Evolutionary conservation across 2,888 invertebrate genomes (phyloP).

Genomic region (Trilocha varians): DNA sequence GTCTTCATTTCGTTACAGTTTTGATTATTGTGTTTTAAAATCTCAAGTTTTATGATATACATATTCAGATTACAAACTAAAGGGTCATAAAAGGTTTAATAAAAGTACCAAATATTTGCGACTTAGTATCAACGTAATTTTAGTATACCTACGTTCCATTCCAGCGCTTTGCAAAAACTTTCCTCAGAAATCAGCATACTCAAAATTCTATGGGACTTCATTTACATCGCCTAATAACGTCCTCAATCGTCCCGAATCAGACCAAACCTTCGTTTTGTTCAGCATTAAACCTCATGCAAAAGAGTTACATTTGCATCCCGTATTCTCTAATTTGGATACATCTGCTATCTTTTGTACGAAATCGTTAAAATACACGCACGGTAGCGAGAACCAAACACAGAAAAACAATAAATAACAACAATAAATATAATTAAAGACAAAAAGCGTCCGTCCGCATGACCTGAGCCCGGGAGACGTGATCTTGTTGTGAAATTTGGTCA

Average conservation of each 20-base stretch:
- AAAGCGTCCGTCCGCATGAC: slow-evolving; percentile 64
- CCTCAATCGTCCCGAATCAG: slow-evolving; percentile 38
- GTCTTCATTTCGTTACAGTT: too few species aligned
- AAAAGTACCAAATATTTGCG: too few species aligned
- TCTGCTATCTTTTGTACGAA: slow-evolving; percentile 46
- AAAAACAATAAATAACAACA: slow-evolving; percentile 67
- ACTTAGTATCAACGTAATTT: too few species aligned
- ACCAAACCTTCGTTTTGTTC: slow-evolving; percentile 35
- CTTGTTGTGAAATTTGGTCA: slow-evolving; percentile 20
- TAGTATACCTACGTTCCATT: too few species aligned
- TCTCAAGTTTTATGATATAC: too few species aligned
- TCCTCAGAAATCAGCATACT: not conserved
- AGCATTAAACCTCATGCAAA: slow-evolving; percentile 46
- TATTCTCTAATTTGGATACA: slow-evolving; percentile 64
- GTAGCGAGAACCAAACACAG: slow-evolving; percentile 57
- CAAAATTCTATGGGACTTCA: not conserved
- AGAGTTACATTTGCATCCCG: slow-evolving; percentile 46
- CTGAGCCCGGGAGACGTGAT: slow-evolving; percentile 57
- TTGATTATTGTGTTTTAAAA: too few species aligned
- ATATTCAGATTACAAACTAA: too few species aligned
- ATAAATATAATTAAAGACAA: slow-evolving; percentile 72
- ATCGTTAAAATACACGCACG: slow-evolving; percentile 66
- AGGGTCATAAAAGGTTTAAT: too few species aligned
- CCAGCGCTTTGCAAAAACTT: not conserved
- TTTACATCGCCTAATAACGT: slow-evolving; percentile 30